Percentiles rank a stretch among this genome's conserved stretches.
phyloP scores from a whole-genome alignment of 2,797 vertebrate species.

The Malacoctenus gilli region DNA sequence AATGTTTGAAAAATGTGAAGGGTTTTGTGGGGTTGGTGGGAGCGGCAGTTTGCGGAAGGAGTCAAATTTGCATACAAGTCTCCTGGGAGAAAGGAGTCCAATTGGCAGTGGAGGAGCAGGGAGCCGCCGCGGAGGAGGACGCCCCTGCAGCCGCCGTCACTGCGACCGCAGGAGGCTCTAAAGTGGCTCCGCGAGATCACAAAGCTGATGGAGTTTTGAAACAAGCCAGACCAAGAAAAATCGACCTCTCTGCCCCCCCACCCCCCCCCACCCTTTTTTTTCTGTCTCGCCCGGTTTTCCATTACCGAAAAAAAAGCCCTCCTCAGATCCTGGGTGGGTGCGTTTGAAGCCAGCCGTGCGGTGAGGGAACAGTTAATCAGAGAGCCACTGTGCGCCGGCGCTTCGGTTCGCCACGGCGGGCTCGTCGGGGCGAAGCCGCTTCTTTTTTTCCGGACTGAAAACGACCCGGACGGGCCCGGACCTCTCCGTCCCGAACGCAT shows the following conservation, averaged over 20 bases:
- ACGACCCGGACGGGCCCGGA: conserved; percentile 28
- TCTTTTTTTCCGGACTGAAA: conserved; percentile 31
- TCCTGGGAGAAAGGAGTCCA: conserved; percentile 20
- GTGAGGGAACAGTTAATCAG: conserved; percentile 17
- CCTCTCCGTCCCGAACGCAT: conserved; percentile 50
- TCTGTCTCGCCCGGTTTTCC: conserved; percentile 8
- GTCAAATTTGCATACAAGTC: conserved; percentile 61
- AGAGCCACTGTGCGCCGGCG: conserved; percentile 7
- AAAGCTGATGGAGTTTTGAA: conserved; percentile 49
- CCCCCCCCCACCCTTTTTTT: too few relatives aligned
- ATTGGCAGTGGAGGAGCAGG: conserved; percentile 8
- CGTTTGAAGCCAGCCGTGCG: conserved; percentile 1
- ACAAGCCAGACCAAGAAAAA: conserved; percentile 50
- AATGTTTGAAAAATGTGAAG: conserved; percentile 62
- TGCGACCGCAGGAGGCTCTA: conserved; percentile 14
- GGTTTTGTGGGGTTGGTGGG: conserved; percentile 39
- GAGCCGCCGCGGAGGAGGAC: conserved; percentile 40
- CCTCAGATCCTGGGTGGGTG: neutral
- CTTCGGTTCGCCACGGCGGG: too few relatives aligned
- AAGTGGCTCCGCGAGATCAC: conserved; percentile 44
- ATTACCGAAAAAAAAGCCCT: conserved; percentile 8
- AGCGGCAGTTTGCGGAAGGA: conserved; percentile 20
- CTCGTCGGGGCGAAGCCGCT: conserved; percentile 41
- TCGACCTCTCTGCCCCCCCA: neutral
- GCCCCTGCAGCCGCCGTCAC: conserved; percentile 20